Conservation (phyloP, 1,140 invertebrate genomes). For the Halictus rubicundus region DNA sequence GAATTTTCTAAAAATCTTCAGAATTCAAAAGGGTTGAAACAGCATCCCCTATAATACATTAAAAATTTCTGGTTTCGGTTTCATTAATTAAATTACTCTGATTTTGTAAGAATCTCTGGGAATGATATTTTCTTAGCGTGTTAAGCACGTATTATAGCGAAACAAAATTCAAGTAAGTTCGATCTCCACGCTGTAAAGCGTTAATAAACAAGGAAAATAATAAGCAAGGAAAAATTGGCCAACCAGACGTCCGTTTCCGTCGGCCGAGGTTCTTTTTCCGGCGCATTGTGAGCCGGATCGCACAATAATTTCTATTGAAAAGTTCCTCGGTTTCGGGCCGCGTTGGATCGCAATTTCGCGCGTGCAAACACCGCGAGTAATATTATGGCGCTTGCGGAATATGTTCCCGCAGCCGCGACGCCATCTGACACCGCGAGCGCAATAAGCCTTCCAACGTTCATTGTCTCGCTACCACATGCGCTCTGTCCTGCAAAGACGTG, state of each 20-base stretch:
- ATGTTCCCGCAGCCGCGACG: constrained; percentile 11
- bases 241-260: background rate
- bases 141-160: no score
- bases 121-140: no score
- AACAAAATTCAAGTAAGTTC: no score
- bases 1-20: no score
- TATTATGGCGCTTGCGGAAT: background rate
- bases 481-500: constrained; percentile 11
- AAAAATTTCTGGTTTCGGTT: no score
- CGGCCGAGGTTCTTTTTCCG: background rate
- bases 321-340: constrained; percentile 3
- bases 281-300: background rate
- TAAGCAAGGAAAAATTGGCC: no score
- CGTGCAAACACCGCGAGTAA: constrained; percentile 2
- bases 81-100: no score
- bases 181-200: no score
- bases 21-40: no score
- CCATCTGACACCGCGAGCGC: constrained; percentile 31
- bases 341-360: constrained; percentile 32
- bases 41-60: no score
- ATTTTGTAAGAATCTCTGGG: no score
- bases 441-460: constrained; percentile 34
- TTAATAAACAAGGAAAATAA: no score
- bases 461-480: constrained; percentile 30
- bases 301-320: constrained; percentile 26